Evolutionary conservation across 2,888 invertebrate species (phyloP), one percentile per base, ranked within the genome.

Genomic region (Acrobasis suavella): DNA sequence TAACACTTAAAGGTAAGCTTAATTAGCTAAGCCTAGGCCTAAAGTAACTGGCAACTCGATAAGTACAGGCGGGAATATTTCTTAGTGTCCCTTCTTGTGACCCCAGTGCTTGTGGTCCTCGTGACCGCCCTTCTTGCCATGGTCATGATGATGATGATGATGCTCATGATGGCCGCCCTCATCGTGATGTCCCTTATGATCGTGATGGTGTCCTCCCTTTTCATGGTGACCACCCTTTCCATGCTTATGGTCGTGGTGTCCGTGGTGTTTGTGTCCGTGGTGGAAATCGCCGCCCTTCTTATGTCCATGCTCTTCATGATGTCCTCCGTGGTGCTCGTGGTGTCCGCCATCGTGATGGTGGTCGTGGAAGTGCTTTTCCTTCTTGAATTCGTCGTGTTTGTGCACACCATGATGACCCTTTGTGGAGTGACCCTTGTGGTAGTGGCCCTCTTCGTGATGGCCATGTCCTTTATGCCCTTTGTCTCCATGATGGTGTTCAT

Each of bases 371-470:
- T 97, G 96, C 78, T 97, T 96, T 75, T 97, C 96, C 80, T 97
- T 97, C 82, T 96, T 96, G 87, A 94, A 96, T 86, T 97, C 97
- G 83, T 97, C 96, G 70, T 96, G 90, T 80, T 97, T 97, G 86
- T 97, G 96, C 3, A 97, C 94, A 72, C 96, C 95, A 78, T 97
- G 97, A 73, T 96, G 96, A 64, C 97, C 96, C 82, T 97, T 96
- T 69, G 96, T 97, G 72, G 95, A 96, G 86, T 97, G 96, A 0
- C 97, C 97, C 78, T 97, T 97, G 69, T 96, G 96, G 83, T 95
- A 97, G 71, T 94, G 94, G 2, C 96, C 96, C 69, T 92, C 83
- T 66, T 92, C 93, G 67, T 93, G 91, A 64, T 90, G 91, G 0
- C 90, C 89, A 64, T 90, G 89, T 1, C 94, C 94, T 70, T 95